These are phyloP conservation scores for Dimorphilus gyrociliatus DNA, from an alignment of 2,888 invertebrate genomes.

Conservation along the genomic window DNA sequence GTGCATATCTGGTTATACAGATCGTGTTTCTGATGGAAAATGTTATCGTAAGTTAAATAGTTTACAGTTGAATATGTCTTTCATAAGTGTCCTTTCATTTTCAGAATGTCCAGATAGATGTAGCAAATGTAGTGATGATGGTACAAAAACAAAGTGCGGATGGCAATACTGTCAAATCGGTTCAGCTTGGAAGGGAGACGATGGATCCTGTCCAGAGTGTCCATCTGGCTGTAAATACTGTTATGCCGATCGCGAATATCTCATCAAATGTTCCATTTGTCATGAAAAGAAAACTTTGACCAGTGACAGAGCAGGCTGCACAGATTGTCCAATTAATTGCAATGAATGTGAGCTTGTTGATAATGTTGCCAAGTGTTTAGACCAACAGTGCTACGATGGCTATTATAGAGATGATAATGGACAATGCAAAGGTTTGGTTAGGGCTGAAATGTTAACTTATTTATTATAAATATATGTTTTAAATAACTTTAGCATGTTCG, in stretches of 20 bases:
- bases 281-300: conserved; percentile 2
- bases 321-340: conserved; percentile 4
- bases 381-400: conserved; percentile 4
- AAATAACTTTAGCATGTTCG: no score
- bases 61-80: no score
- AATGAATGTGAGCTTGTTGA: conserved; percentile 4
- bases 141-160: conserved; percentile 2
- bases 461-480: no score
- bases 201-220: conserved; percentile 2
- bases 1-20: conserved; percentile 1
- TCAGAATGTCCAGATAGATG: conserved; percentile 4
- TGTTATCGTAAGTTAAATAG: conserved; percentile 3
- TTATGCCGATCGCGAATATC: conserved; percentile 1
- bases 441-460: no score
- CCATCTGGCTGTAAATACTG: conserved; percentile 2
- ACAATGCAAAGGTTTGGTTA: no score
- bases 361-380: conserved; percentile 2
- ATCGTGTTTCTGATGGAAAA: conserved; percentile 2
- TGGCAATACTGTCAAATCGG: background rate
- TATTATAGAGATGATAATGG: no score
- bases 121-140: conserved; percentile 2
- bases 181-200: conserved; percentile 3
- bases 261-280: conserved; percentile 3
- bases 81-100: no score
- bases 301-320: conserved; percentile 1